Evolutionary conservation across 2,113 vertebrate species (phyloP), one percentile per base, ranked within the genome.

Genomic region (Rhizomys pruinosus): DNA sequence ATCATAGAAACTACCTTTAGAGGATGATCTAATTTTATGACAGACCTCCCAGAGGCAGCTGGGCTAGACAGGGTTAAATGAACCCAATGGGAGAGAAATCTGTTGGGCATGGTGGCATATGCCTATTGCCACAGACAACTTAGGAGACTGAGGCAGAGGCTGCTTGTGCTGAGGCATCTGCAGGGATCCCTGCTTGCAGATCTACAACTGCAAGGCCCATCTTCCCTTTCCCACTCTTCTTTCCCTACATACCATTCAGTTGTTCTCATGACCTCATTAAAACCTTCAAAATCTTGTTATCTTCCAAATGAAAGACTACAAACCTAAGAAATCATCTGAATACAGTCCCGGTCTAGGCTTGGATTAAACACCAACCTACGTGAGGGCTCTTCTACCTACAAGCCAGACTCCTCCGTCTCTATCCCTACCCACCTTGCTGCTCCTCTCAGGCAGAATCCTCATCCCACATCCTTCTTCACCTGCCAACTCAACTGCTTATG

Each of bases 31-130:
- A 68, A 47, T 88, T 63, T 86, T 73, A 0, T 20, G 55, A 93
- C 20, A 82, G 42, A 79, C 5, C 29, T 84, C 13, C 52, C 66
- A 92, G 92, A 77, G 92, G 34, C 79, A 78, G 82, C 42, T 44
- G 37, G 91, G 59, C 64, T 29, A 12, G n/a, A 78, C 87, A 94
- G 89, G 8, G 44, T 68, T 84, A 82, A 78, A 68, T 55, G 52
- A 90, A 4, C 5, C 47, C 39, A 69, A 71, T 37, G 63, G 34
- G n/a, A 91, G 72, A 84, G 82, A 34, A 91, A 80, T 15, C 19
- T 59, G 23, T 34, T 27, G 34, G 42, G 39, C 44, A 34, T 25
- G 23, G 42, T 47, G 34, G 16, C 34, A 3, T 13, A 47, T 37
- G 15, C 69, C 12, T 66, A 47, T 2, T 64, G 19, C 44, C 17